Evolutionary conservation across 2,113 vertebrate species (phyloP).

Genomic region (Ceyx cyanopectus): DNA sequence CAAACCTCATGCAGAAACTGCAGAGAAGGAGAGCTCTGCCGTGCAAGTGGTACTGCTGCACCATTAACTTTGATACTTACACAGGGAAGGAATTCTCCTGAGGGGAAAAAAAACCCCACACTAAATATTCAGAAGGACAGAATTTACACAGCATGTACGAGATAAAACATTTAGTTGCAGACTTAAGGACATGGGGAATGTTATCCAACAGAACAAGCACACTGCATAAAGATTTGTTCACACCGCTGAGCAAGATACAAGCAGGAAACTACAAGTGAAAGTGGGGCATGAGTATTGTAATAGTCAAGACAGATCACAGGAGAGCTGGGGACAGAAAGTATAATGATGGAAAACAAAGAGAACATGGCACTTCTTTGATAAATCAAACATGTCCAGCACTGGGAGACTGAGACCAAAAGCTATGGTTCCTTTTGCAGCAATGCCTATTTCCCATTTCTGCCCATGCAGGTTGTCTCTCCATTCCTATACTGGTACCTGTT

Average conservation of each 20-base stretch:
- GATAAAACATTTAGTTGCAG: slow-evolving; percentile 12
- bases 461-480: neutral
- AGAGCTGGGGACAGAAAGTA: neutral
- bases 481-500: neutral
- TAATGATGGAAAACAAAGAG: neutral
- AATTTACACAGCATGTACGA: slow-evolving; percentile 3
- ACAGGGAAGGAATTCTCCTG: neutral
- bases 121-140: neutral
- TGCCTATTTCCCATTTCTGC: neutral
- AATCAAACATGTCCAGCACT: neutral
- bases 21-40: neutral
- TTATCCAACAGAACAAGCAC: neutral
- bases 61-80: neutral
- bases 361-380: neutral
- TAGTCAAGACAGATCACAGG: neutral
- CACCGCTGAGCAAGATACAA: neutral
- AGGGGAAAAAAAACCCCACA: neutral
- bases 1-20: neutral
- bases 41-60: neutral
- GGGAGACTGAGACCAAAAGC: neutral
- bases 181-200: neutral
- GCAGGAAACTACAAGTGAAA: neutral
- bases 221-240: neutral
- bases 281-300: rapidly evolving
- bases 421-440: neutral